Evolutionary conservation across 2,888 invertebrate genomes (phyloP), one percentile per base, ranked within the genome.

Genomic region (Mythimna pallens): DNA sequence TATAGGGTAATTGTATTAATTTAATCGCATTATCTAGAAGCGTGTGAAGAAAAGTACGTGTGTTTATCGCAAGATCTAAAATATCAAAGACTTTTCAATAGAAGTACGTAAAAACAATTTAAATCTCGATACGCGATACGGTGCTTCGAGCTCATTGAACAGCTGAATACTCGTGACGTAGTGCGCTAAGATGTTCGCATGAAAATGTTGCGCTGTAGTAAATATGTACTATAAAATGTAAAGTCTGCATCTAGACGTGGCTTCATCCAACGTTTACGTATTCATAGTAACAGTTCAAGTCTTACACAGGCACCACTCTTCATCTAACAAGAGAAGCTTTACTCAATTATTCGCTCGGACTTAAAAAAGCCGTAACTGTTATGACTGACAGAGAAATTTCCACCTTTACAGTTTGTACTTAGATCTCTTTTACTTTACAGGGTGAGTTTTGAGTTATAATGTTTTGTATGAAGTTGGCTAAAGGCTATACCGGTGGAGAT

Each of bases 281-380:
- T 93, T 93, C 93, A 92, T 89, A 91, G 93, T 91, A 92, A 92
- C 91, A 89, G 89, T 90, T 88, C 91, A 89, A 91, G 93, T 89
- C 91, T 93, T 92, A 92, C 87, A 91, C 86, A 81, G 89, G 89
- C 92, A 93, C 92, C 88, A 91, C 90, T 93, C 92, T 91, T 92
- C 94, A 92, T 93, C 92, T 93, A 91, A 89, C 89, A 90, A 88
- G 91, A 87, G 89, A 88, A 91, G 93, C 92, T 93, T 93, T 93
- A 90, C 90, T 92, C 87, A 86, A 89, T 87, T 81, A 74, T 78
- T 74, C 52, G 5, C 62, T 47, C 57, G 25, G 57, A 55, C 14
- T 36, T 43, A 70, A 64, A 89, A n/a, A 86, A 30, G 75, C 63
- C 71, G 40, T 83, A 85, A 68, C 63, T 70, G 3, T 36, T 52